These are phyloP conservation scores for Hybos culiciformis DNA, from an alignment of 2,888 invertebrate genomes.

Conservation along the genomic window DNA sequence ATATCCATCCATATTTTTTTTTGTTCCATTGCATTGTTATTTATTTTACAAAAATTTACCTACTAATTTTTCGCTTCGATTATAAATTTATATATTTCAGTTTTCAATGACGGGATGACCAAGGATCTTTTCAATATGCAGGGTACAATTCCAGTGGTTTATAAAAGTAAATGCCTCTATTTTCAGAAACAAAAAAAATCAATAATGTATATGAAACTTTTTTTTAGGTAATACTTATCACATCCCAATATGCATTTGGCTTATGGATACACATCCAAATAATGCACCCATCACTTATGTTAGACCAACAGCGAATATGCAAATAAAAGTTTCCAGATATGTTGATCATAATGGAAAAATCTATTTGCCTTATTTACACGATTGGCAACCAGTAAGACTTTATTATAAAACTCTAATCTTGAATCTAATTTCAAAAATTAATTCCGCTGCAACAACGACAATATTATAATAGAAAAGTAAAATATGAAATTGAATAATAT, in stretches of 20 bases:
- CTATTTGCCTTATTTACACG: slow-evolving; percentile 90
- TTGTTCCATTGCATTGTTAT: no score
- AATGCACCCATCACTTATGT: slow-evolving; percentile 93
- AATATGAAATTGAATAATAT: no score
- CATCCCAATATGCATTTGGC: slow-evolving; percentile 92
- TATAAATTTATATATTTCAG: no score
- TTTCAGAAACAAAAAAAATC: not conserved
- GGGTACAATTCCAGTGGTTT: slow-evolving; percentile 87
- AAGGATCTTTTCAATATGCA: slow-evolving; percentile 71
- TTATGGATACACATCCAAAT: slow-evolving; percentile 94
- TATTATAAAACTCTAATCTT: slow-evolving; percentile 3
- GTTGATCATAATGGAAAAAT: slow-evolving; percentile 93
- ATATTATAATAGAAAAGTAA: no score
- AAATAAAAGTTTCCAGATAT: slow-evolving; percentile 84
- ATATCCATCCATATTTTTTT: no score
- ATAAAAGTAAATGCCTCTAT: slow-evolving; percentile 47
- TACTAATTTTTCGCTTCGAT: no score
- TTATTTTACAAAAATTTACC: no score
- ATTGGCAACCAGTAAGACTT: slow-evolving; percentile 63
- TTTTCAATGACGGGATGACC: slow-evolving; percentile 74
- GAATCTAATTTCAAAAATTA: slow-evolving; percentile 3
- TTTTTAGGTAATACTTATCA: slow-evolving; percentile 64
- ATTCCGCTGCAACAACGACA: no score
- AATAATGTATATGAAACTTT: slow-evolving; percentile 3
- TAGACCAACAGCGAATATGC: slow-evolving; percentile 88